Evolutionary conservation across 2,888 invertebrate genomes (phyloP), one percentile per base, ranked within the genome.

Genomic region (Sepioteuthis lessoniana): DNA sequence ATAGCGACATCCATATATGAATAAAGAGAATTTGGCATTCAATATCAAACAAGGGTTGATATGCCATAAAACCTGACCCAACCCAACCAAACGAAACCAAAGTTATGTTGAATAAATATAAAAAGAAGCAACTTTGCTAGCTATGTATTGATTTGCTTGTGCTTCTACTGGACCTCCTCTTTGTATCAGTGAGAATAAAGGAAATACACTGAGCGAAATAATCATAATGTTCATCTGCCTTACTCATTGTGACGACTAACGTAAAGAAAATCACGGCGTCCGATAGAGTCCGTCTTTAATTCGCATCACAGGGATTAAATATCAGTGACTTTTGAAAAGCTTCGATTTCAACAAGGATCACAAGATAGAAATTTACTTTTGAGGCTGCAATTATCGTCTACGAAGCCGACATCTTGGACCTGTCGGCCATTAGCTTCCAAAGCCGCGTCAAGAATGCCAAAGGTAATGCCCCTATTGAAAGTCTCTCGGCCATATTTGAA

Each of bases 401-500:
- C 76, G 16, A n/a, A 76, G 76, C n/a, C 76, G 76, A 16, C 76
- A 76, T 76, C 76, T 76, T 76, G 76, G n/a, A n/a, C n/a, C 76
- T 76, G 76, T n/a, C n/a, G 76, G 76, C 76, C 76, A 76, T 76
- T 76, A 76, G 76, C 76, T 76, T n/a, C 16, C 4, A 76, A 76
- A 76, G 76, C n/a, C 76, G 76, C 76, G 16, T 35, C 16, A 76
- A 76, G 76, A 76, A 76, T 76, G 76, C 92, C 46, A 92, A 92
- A n/a, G 46, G 42, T 92, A 92, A 46, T 92, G 92, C n/a, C 47
- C 31, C 47, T 35, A 92, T 92, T 46, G 92, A 92, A 92, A 92
- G 92, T 25, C 92, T 92, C 46, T 92, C 42, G 92, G 92, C 47
- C 42, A 92, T 92, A 38, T 92, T 38, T 92, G 92, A 42, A 38